These are phyloP conservation scores for Agapostemon virescens DNA, from an alignment of 2,888 invertebrate species.

Conservation along the genomic window DNA sequence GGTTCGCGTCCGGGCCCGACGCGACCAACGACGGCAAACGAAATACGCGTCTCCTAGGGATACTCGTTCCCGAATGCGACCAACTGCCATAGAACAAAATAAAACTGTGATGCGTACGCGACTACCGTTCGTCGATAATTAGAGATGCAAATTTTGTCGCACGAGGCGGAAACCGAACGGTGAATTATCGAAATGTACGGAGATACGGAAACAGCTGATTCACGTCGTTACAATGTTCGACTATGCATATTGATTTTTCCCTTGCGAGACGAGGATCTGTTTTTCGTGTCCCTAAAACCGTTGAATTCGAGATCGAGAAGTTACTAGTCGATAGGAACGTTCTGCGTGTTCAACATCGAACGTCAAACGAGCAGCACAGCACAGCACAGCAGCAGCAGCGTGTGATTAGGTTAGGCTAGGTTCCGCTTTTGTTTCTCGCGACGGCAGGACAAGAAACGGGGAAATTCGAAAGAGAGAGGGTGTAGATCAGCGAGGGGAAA, in stretches of 20 bases:
- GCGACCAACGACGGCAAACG: background rate
- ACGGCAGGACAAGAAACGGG: slow-evolving; percentile 2
- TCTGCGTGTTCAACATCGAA: background rate
- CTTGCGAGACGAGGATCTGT: slow-evolving; percentile 37
- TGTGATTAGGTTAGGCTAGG: slow-evolving; percentile 47
- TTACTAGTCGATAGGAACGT: background rate
- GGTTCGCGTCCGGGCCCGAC: background rate
- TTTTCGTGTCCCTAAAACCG: slow-evolving; percentile 3
- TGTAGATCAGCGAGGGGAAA: slow-evolving; percentile 39
- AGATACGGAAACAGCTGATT: slow-evolving; percentile 67
- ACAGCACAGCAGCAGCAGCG: slow-evolving; percentile 2
- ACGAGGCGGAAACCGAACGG: no score
- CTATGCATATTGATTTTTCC: slow-evolving; percentile 69
- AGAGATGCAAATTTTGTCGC: no score
- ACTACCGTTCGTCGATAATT: background rate
- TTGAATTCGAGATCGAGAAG: background rate
- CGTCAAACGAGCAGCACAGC: slow-evolving; percentile 39
- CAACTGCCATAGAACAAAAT: background rate
- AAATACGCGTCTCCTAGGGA: background rate
- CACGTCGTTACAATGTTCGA: slow-evolving; percentile 49
- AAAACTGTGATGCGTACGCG: background rate
- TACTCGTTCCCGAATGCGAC: background rate
- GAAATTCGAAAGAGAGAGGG: slow-evolving; percentile 36
- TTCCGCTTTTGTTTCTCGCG: background rate
- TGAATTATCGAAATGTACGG: background rate